Conservation (phyloP, 2,113 vertebrate species). For the Limanda limanda region DNA sequence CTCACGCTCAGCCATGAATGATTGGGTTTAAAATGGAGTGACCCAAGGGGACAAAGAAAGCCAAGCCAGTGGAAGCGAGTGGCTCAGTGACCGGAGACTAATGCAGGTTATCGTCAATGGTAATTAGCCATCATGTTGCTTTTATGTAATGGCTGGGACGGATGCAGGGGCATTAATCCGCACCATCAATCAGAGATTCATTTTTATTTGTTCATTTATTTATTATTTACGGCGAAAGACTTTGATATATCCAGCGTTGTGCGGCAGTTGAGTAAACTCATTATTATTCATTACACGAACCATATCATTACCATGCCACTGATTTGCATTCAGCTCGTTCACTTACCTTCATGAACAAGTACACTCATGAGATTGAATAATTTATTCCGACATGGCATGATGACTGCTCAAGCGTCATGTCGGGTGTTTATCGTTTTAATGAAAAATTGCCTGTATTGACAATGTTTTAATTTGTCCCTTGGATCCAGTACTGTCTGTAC, state of each 20-base stretch:
- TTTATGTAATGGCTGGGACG: conserved; percentile 32
- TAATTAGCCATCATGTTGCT: conserved; percentile 52
- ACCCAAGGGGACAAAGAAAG: conserved; percentile 31
- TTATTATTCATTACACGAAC: background rate
- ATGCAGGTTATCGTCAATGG: conserved; percentile 44
- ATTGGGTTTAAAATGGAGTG: conserved; percentile 37
- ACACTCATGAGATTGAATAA: background rate
- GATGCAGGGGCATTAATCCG: conserved; percentile 38
- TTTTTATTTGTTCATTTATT: conserved; percentile 15
- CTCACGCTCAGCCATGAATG: conserved; percentile 17
- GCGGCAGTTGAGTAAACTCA: conserved; percentile 2
- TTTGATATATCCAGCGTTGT: conserved; percentile 1
- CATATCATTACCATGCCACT: background rate
- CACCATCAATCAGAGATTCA: conserved; percentile 8
- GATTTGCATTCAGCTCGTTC: background rate
- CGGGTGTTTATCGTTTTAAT: background rate
- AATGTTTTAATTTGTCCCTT: background rate
- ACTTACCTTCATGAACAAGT: background rate
- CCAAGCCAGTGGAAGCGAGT: conserved; percentile 37
- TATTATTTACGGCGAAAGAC: conserved; percentile 11
- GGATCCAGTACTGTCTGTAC: background rate
- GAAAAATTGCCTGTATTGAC: background rate
- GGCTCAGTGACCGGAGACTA: conserved; percentile 51
- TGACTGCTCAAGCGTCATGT: background rate
- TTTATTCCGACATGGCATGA: background rate